Conservation (phyloP, 2,797 vertebrate species). For the Corythornis leucogaster region DNA sequence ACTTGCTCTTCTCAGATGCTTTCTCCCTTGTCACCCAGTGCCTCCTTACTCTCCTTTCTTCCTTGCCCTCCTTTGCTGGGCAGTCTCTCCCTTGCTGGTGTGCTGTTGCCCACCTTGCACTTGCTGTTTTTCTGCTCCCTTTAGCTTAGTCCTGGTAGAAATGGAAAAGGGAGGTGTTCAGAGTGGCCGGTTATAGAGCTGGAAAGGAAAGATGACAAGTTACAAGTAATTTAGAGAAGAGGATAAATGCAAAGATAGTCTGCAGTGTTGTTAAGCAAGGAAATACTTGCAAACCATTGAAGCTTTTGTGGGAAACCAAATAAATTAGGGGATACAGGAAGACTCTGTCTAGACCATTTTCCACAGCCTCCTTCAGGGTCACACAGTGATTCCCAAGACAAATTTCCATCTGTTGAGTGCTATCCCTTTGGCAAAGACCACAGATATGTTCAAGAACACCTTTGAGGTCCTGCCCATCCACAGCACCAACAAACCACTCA, state of each 20-base stretch:
- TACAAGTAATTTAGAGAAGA: background rate
- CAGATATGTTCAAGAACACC: background rate
- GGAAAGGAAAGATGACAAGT: background rate
- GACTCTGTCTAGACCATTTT: background rate
- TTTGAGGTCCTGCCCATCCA: background rate
- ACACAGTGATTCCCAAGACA: accelerated
- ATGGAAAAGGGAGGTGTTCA: accelerated
- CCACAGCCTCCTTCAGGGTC: background rate
- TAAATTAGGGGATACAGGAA: background rate
- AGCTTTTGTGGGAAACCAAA: background rate
- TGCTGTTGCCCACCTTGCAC: background rate
- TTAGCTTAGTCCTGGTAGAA: background rate
- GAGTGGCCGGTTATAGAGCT: background rate
- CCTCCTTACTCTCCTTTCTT: background rate
- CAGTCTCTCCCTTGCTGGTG: background rate
- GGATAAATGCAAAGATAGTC: background rate
- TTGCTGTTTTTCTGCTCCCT: background rate
- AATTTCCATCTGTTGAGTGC: background rate
- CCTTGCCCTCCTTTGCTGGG: background rate
- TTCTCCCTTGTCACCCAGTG: background rate
- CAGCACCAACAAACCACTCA: background rate
- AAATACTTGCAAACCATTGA: background rate
- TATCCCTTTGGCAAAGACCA: background rate
- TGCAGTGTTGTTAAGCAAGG: background rate
- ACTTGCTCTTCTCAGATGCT: background rate